Evolutionary conservation across 2,797 vertebrate species (phyloP).

Genomic region (Hydrolagus colliei): DNA sequence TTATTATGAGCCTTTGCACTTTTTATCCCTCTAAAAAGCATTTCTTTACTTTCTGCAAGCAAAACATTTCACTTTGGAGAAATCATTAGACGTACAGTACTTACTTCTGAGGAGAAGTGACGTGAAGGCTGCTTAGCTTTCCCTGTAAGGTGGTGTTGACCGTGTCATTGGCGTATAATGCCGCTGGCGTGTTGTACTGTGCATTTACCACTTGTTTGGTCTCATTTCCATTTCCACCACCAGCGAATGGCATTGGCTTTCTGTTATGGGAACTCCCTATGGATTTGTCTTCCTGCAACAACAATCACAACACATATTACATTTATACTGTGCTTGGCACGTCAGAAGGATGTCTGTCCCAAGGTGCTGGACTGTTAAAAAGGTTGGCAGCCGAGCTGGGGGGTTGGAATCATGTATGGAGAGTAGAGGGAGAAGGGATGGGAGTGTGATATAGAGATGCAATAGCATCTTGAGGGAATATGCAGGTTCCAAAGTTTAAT

Average conservation of each 20-base stretch:
- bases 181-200: slow-evolving; percentile 68
- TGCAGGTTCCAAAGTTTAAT: neutral
- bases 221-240: slow-evolving; percentile 58
- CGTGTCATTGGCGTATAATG: slow-evolving; percentile 61
- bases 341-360: no score
- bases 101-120: slow-evolving; percentile 72
- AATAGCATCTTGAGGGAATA: neutral
- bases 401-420: no score
- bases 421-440: no score
- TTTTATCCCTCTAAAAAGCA: neutral
- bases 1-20: neutral
- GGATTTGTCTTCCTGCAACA: slow-evolving; percentile 68
- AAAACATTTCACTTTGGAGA: neutral
- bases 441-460: neutral
- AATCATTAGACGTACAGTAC: neutral
- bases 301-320: no score
- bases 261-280: slow-evolving; percentile 60
- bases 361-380: no score
- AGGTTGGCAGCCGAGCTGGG: no score
- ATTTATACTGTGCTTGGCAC: no score
- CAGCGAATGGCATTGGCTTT: slow-evolving; percentile 51
- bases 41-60: neutral
- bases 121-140: slow-evolving; percentile 74
- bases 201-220: slow-evolving; percentile 48
- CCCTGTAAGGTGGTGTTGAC: slow-evolving; percentile 60